phyloP scores from a whole-genome alignment of 2,888 invertebrate species.

The Boloria selene region DNA sequence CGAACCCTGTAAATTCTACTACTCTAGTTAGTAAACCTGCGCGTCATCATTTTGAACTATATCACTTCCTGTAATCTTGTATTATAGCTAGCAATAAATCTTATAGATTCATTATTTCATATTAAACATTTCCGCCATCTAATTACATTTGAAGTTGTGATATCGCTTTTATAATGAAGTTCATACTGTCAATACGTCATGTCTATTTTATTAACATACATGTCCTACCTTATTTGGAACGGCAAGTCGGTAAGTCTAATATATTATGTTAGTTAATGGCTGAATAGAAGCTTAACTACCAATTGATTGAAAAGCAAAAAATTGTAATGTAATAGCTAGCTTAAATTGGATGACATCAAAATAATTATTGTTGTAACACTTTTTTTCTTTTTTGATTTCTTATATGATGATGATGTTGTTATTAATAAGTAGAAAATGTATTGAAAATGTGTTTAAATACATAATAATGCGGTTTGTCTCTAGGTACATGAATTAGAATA shows the following conservation, averaged over 20 bases:
- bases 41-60: no score
- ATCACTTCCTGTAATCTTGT: no score
- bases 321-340: neutral
- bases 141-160: slow-evolving; percentile 11
- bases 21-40: no score
- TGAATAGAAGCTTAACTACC: neutral
- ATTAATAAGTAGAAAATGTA: no score
- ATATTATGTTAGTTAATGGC: neutral
- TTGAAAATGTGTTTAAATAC: no score
- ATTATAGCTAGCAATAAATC: neutral
- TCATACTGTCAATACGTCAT: slow-evolving; percentile 7
- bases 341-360: no score
- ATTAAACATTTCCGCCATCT: slow-evolving; percentile 3
- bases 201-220: slow-evolving; percentile 21
- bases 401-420: no score
- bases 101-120: neutral
- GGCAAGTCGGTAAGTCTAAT: slow-evolving; percentile 13
- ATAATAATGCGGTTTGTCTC: no score
- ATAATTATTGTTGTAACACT: no score
- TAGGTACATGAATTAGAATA: no score
- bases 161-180: slow-evolving; percentile 14
- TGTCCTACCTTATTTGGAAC: slow-evolving; percentile 19
- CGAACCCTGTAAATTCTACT: no score
- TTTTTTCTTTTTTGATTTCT: no score
- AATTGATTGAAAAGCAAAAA: neutral